Percentiles rank a stretch among this genome's conserved stretches.
phyloP scores from a whole-genome alignment of 1,140 invertebrate genomes.

The silkworm (Bombyx mori) region DNA sequence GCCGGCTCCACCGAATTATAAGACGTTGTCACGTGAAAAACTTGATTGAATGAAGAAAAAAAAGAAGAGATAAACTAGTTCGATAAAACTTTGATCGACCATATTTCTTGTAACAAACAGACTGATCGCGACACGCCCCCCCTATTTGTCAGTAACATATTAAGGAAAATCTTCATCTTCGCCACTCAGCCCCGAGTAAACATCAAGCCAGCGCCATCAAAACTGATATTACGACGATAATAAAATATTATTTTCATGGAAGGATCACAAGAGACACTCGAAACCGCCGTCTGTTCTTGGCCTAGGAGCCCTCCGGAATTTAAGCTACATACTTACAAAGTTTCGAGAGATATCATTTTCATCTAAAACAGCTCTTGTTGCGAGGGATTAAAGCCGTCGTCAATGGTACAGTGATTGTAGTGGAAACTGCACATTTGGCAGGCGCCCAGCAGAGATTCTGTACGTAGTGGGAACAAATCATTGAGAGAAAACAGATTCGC shows the following conservation, averaged over 20 bases:
- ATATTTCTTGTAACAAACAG: too few relatives aligned
- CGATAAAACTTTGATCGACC: too few relatives aligned
- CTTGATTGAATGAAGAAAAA: too few relatives aligned
- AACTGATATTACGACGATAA: slow-evolving; percentile 37
- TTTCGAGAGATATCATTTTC: neutral
- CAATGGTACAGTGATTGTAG: slow-evolving; percentile 18
- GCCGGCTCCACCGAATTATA: too few relatives aligned
- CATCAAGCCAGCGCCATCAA: slow-evolving; percentile 11
- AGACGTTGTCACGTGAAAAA: too few relatives aligned
- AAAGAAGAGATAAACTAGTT: too few relatives aligned
- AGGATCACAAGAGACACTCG: slow-evolving; percentile 46
- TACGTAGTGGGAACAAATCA: slow-evolving; percentile 61
- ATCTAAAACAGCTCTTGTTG: too few relatives aligned
- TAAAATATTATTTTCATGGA: slow-evolving; percentile 62
- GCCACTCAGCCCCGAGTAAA: slow-evolving; percentile 16
- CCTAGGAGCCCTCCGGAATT: slow-evolving; percentile 46
- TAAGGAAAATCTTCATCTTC: slow-evolving; percentile 2
- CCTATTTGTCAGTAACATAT: neutral
- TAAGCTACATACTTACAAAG: slow-evolving; percentile 41
- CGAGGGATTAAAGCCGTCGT: slow-evolving; percentile 9
- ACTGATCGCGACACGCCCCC: neutral
- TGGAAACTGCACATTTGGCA: slow-evolving; percentile 55
- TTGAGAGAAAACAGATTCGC: slow-evolving; percentile 63
- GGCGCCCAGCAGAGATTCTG: slow-evolving; percentile 52
- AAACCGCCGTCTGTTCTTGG: slow-evolving; percentile 34